These are phyloP conservation scores for Ailuropoda melanoleuca DNA, from an alignment of 2,113 vertebrate genomes.

Conservation along the genomic window DNA sequence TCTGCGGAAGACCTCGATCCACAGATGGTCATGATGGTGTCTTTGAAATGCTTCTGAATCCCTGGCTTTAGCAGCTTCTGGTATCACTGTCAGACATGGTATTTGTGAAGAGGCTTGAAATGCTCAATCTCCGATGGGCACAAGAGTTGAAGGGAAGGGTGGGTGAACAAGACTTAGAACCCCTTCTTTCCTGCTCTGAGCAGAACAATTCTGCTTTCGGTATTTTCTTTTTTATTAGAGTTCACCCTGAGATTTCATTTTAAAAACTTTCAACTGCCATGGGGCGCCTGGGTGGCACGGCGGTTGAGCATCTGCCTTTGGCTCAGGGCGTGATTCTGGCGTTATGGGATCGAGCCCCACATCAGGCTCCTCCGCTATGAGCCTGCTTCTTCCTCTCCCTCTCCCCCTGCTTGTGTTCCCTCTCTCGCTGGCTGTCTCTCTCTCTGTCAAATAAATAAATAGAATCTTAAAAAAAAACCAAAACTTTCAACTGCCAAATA, in stretches of 20 bases:
- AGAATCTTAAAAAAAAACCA: no score
- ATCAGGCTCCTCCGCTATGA: no score
- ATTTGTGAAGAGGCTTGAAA: neutral
- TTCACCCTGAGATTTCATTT: neutral
- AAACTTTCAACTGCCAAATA: no score
- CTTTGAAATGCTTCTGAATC: neutral
- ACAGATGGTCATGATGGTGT: fast-evolving
- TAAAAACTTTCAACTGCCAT: neutral
- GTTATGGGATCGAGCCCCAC: no score
- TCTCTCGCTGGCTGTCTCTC: no score
- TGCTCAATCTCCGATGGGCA: fast-evolving
- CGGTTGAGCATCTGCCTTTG: no score
- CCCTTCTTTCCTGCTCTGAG: neutral
- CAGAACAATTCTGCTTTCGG: neutral
- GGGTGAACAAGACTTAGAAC: neutral
- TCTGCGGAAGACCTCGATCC: neutral
- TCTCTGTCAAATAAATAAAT: no score
- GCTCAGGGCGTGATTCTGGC: no score
- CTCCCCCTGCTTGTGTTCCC: no score
- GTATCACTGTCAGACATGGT: neutral
- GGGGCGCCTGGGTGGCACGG: no score
- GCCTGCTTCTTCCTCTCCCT: no score
- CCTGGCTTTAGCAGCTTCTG: neutral
- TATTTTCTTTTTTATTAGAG: constrained; percentile 17
- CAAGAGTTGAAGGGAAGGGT: neutral